Evolutionary conservation across 2,888 invertebrate species (phyloP), one percentile per base, ranked within the genome.

Genomic region (Salticus scenicus): DNA sequence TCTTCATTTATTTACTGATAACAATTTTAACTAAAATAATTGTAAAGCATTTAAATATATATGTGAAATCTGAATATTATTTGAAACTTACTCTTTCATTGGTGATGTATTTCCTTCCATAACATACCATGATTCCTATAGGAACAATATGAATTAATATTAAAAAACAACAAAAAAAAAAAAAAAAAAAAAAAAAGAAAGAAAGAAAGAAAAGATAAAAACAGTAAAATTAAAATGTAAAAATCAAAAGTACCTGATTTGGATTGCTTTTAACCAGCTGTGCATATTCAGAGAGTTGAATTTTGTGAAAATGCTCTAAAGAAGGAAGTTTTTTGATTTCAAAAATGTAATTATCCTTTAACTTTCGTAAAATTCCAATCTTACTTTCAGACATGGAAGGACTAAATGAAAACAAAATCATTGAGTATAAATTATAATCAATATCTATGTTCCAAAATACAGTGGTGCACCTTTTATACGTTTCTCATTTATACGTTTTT

Each of bases 251-350:
- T 37, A 81, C 81, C 37, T 81, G 81, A 27, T 81, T 74, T 10
- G 74, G 81, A n/a, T 69, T 81, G 27, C 74, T 69, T 30, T 74
- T 67, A 8, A 70, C 30, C 10, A 81, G 20, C 24, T 57, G 57
- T 8, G 33, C 74, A 69, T 28, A 74, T 17, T 74, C 27, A 10
- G 74, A 41, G 30, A 74, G 37, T 41, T 67, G 31, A 30, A 74
- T 63, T 2, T 20, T 74, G 41, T 73, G 31, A 57, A 81, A 31
- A n/a, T 69, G 8, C 31, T 74, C 30, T 74, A 81, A 81, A n/a
- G 81, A 81, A 30, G 74, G 69, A 63, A 81, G 57, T n/a, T 69
- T 57, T 42, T 51, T 57, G 12, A 81, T 74, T 74, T 81, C 81
- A 70, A 81, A 81, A 1, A 41, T 30, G 47, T 74, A 20, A 31